Conservation (phyloP, 1,140 invertebrate genomes). For the Aricia agestis region DNA sequence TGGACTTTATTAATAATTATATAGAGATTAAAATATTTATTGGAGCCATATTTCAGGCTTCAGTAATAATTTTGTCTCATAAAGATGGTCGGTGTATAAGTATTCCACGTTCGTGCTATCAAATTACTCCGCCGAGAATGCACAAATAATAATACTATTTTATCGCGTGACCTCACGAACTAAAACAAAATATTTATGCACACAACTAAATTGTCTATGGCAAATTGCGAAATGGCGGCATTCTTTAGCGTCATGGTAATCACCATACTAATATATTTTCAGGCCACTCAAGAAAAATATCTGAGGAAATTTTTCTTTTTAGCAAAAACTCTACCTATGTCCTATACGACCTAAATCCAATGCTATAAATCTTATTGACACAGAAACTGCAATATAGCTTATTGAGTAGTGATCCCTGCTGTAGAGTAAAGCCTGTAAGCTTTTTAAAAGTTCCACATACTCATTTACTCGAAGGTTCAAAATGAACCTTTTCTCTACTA, state of each 20-base stretch:
- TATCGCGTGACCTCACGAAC: slow-evolving; percentile 2
- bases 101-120: background rate
- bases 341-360: background rate
- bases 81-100: background rate
- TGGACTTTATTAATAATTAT: background rate
- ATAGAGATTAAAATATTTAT: background rate
- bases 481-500: background rate
- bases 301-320: background rate
- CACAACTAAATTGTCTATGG: slow-evolving; percentile 2
- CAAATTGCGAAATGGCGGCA: background rate
- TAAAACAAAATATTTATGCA: background rate
- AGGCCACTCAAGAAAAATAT: slow-evolving; percentile 1
- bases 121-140: background rate
- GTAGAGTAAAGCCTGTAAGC: too few species aligned
- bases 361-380: too few species aligned
- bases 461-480: background rate
- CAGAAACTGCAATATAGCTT: too few species aligned
- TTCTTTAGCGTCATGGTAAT: slow-evolving; percentile 3
- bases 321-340: background rate
- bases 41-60: background rate
- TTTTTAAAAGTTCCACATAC: background rate
- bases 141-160: background rate
- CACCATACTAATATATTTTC: background rate
- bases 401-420: too few species aligned
- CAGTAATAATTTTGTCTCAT: background rate